Base-by-base conservation (phyloP, 2,113 vertebrate species). In the Vulpes vulpes region DNA sequence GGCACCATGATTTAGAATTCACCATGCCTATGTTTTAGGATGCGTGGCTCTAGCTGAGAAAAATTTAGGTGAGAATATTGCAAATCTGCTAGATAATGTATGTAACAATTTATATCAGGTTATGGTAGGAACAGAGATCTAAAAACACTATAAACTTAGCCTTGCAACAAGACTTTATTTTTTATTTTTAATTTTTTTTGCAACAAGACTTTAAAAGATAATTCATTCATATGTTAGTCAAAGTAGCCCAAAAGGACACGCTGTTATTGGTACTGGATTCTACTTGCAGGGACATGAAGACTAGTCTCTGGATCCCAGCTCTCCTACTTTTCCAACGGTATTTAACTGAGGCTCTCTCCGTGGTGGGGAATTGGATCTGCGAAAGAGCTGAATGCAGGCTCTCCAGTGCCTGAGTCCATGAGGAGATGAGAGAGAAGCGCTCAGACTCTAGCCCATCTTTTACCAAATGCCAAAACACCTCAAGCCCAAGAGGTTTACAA, bases 121-220 rank as follows among this genome's bases (percentile, higher is more conserved):
- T 53, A 51, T 96, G 80, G 53, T 19, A 89, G 51, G 85, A 64
- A 88, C 53, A 32, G 8, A 65, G 20, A 11, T 74, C 59, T 71
- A 32, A 87, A 55, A 91, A 87, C 11, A 57, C n/a, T 22, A 60
- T 11, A 96, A 87, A 64, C 3, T 55, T 20, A 87, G 59, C 20
- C 95, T 81, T 51, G 60, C 14, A 84, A 92, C 49, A 23, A 94
- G 55, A 25, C 64, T 94, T 90, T 79, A 59, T n/a, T n/a, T n/a
- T n/a, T n/a, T n/a, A n/a, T n/a, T n/a, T n/a, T n/a, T n/a, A n/a
- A n/a, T n/a, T n/a, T n/a, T n/a, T n/a, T n/a, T 81, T 51, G 60
- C 14, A 84, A 92, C 49, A 23, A 94, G 55, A 25, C 64, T 94
- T 90, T 79, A 59, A 71, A 89, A 89, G 91, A 15, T 59, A 74